Conservation (phyloP, 2,797 vertebrate genomes). For the Scyliorhinus canicula region DNA sequence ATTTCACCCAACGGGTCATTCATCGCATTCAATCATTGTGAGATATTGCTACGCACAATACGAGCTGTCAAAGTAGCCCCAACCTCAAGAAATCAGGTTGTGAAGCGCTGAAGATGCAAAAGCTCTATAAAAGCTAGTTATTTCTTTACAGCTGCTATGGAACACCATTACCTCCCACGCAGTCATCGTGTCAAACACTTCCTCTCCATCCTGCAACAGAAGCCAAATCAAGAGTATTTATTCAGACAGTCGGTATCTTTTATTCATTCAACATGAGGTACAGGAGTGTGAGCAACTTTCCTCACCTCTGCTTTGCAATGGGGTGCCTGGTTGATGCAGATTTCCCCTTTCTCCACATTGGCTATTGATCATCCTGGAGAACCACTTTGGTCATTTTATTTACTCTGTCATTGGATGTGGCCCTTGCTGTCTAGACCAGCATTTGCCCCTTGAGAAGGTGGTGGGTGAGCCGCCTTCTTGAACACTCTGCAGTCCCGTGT, state of each 20-base stretch:
- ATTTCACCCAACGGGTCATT: too few species aligned
- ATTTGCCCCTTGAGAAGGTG: too few species aligned
- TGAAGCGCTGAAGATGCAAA: not conserved
- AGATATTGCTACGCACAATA: not conserved
- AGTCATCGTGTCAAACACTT: constrained; percentile 28
- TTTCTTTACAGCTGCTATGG: not conserved
- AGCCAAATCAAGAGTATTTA: not conserved
- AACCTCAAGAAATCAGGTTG: not conserved
- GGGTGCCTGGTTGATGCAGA: not conserved
- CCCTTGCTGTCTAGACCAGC: too few species aligned
- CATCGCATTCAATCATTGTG: not conserved
- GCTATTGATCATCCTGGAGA: not conserved
- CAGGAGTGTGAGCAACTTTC: not conserved
- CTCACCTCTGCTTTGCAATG: not conserved
- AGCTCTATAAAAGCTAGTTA: not conserved
- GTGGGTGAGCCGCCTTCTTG: too few species aligned
- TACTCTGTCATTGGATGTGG: too few species aligned
- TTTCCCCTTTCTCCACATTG: not conserved
- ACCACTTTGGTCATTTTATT: too few species aligned
- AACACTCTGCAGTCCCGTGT: too few species aligned
- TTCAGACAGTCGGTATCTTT: not conserved
- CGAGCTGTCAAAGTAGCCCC: not conserved
- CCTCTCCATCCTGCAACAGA: constrained; percentile 23
- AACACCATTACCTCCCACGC: constrained; percentile 11
- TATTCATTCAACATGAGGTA: not conserved